A percentile compares a stretch with the other conserved stretches of the same genome.
These are phyloP conservation scores for Scaptomyza caliginosa DNA, from an alignment of 2,888 invertebrate species.

Conservation along the genomic window DNA sequence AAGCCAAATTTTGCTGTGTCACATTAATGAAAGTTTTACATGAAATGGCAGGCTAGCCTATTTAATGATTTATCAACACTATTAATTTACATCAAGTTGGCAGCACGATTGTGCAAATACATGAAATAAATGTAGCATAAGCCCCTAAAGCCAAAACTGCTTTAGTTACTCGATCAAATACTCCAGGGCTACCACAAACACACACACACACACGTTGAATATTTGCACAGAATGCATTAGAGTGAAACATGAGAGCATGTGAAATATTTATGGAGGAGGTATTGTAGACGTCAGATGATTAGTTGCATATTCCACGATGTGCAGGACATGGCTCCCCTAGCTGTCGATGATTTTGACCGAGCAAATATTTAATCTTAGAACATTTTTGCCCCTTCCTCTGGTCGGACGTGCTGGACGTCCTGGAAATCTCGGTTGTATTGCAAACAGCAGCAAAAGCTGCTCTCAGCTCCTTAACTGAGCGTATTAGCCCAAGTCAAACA, in stretches of 20 bases:
- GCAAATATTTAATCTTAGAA: constrained; percentile 73
- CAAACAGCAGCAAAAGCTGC: constrained; percentile 24
- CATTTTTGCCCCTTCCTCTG: constrained; percentile 50
- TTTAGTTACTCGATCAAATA: constrained; percentile 19
- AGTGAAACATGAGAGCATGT: constrained; percentile 63
- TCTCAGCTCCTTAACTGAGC: constrained; percentile 46
- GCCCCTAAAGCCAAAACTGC: background rate
- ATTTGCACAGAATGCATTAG: constrained; percentile 69
- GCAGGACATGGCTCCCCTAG: constrained; percentile 27
- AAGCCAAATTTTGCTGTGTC: background rate
- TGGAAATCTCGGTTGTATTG: constrained; percentile 73
- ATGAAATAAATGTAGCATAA: constrained; percentile 8
- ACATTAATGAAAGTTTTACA: background rate
- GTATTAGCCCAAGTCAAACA: constrained; percentile 78
- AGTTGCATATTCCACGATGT: constrained; percentile 64
- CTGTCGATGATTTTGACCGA: constrained; percentile 69
- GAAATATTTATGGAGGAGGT: constrained; percentile 69
- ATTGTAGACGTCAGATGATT: constrained; percentile 69
- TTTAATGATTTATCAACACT: background rate
- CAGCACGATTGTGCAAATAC: constrained; percentile 5
- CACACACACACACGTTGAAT: constrained; percentile 24
- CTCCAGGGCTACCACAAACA: constrained; percentile 15
- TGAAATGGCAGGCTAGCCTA: background rate
- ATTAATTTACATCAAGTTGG: constrained; percentile 18
- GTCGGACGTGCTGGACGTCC: constrained; percentile 62